phyloP scores from a whole-genome alignment of 92 coral and sea anemone genomes.

The Montipora capitata region DNA sequence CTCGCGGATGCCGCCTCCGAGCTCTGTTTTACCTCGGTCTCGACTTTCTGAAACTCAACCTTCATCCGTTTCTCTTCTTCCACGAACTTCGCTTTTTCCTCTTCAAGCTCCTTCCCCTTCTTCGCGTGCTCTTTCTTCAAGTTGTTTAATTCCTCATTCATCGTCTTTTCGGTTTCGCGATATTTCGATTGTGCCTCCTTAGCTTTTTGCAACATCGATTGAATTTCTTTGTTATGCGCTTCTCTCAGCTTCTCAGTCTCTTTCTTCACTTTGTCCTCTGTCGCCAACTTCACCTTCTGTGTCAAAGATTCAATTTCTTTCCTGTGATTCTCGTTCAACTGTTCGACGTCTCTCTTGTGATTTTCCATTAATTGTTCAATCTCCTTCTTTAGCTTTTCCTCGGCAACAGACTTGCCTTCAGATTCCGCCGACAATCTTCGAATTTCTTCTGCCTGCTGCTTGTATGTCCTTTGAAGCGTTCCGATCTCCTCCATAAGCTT shows the following conservation, averaged over 20 bases:
- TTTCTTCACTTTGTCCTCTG: constrained; percentile 38
- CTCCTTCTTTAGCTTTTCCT: constrained; percentile 44
- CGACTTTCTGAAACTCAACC: constrained; percentile 77
- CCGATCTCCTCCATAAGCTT: constrained; percentile 68
- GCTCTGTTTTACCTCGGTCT: constrained; percentile 77
- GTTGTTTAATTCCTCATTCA: constrained; percentile 71
- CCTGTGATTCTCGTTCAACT: constrained; percentile 52
- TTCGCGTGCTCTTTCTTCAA: constrained; percentile 60
- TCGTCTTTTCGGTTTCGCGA: constrained; percentile 47
- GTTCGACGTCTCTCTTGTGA: constrained; percentile 65
- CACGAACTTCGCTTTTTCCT: constrained; percentile 59
- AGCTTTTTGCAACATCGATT: constrained; percentile 57
- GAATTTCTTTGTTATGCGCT: constrained; percentile 47
- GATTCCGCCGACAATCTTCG: constrained; percentile 33
- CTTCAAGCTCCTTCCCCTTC: constrained; percentile 61
- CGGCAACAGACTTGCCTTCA: constrained; percentile 19
- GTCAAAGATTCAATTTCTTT: constrained; percentile 51
- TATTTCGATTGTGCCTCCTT: constrained; percentile 32
- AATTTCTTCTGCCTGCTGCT: constrained; percentile 61
- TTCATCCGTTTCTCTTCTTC: constrained; percentile 75
- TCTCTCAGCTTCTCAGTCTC: constrained; percentile 57
- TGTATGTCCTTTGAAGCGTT: constrained; percentile 51
- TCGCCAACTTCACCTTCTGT: constrained; percentile 18
- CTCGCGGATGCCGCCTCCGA: constrained; percentile 75
- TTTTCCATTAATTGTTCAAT: constrained; percentile 55